Percentiles rank a stretch among this genome's conserved stretches.
These are phyloP conservation scores for Himalopsyche phryganea DNA, from an alignment of 1,140 invertebrate species.

Conservation along the genomic window DNA sequence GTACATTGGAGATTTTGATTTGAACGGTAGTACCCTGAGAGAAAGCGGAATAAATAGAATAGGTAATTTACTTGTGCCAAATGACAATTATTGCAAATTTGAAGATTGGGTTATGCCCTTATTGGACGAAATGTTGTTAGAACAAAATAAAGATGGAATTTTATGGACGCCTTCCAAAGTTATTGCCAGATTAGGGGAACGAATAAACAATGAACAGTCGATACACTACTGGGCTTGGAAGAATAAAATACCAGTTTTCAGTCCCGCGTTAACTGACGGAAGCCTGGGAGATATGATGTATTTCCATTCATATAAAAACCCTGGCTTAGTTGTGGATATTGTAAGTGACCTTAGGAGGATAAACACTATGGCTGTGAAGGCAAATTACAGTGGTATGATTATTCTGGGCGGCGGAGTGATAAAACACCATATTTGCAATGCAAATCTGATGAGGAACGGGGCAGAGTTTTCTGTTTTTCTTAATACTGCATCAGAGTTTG, in stretches of 20 bases:
- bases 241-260: conserved; percentile 97
- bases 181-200: conserved; percentile 75
- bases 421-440: conserved; percentile 99
- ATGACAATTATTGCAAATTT: conserved; percentile 98
- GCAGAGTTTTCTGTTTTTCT: conserved; percentile 95
- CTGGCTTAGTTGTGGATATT: conserved; percentile 92
- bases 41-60: conserved; percentile 94
- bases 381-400: conserved; percentile 91
- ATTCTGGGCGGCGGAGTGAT: conserved; percentile 95
- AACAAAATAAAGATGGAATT: conserved; percentile 74
- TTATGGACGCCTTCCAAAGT: conserved; percentile 94
- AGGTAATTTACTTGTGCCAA: conserved; percentile 96
- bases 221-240: conserved; percentile 98
- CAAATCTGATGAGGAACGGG: conserved; percentile 98
- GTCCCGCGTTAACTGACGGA: conserved; percentile 97
- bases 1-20: conserved; percentile 85
- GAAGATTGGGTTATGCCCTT: conserved; percentile 98
- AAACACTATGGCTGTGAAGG: conserved; percentile 94
- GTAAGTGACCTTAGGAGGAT: conserved; percentile 85
- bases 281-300: conserved; percentile 99
- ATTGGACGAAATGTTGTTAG: conserved; percentile 85
- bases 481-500: conserved; percentile 97
- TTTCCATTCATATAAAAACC: conserved; percentile 92
- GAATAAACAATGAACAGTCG: conserved; percentile 87
- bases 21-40: conserved; percentile 74